phyloP scores from a whole-genome alignment of 2,888 invertebrate genomes.

The Heliconius erato region DNA sequence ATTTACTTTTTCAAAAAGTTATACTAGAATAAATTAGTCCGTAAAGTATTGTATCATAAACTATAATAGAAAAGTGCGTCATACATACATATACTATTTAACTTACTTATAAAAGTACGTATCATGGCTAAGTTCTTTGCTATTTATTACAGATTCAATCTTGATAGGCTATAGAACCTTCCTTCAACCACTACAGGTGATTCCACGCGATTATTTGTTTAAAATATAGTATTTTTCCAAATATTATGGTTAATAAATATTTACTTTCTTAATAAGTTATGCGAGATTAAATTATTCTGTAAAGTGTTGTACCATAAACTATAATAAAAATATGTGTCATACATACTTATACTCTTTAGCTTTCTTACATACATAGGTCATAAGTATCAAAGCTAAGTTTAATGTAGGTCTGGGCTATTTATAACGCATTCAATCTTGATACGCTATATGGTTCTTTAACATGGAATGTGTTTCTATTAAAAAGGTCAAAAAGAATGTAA shows the following conservation, averaged over 20 bases:
- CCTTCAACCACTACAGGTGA: no score
- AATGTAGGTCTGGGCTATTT: neutral
- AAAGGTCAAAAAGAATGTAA: neutral
- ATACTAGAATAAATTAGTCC: no score
- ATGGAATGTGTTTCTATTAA: neutral
- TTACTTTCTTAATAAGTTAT: no score
- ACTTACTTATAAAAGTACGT: no score
- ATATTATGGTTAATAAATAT: neutral
- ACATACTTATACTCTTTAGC: neutral
- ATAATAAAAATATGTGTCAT: neutral
- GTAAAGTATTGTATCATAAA: no score
- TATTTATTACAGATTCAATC: slow-evolving; percentile 10
- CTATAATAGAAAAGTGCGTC: no score
- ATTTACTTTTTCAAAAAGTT: no score
- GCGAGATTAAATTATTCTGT: no score
- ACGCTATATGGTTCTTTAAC: neutral
- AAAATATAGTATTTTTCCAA: no score
- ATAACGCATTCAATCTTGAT: slow-evolving; percentile 18
- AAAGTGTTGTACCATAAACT: no score
- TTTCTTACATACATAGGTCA: neutral
- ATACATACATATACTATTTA: neutral
- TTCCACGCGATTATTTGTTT: no score
- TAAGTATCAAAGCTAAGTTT: neutral
- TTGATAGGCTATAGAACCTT: neutral
- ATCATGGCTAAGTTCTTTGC: neutral